Conservation (phyloP, 2,797 vertebrate species). For the Enteromius anoplus region DNA sequence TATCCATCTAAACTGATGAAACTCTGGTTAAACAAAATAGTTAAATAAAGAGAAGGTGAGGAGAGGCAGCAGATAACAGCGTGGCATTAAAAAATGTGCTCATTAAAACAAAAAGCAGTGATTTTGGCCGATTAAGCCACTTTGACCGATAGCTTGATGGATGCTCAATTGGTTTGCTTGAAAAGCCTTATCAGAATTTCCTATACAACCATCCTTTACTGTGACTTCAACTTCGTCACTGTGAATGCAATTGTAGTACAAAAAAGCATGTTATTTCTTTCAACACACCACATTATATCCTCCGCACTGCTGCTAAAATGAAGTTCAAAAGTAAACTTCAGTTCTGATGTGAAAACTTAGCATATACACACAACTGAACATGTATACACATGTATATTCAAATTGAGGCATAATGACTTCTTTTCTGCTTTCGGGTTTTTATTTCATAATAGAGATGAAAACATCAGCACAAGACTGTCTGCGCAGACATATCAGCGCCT, state of each 20-base stretch:
- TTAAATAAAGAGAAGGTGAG: background rate
- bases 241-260: background rate
- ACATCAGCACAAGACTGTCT: no score
- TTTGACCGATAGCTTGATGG: conserved; percentile 17
- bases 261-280: background rate
- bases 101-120: conserved; percentile 17
- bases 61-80: background rate
- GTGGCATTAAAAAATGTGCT: conserved; percentile 24
- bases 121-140: conserved; percentile 4
- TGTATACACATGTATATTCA: background rate
- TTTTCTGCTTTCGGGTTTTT: background rate
- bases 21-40: conserved; percentile 9
- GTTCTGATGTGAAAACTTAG: background rate
- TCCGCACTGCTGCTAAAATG: background rate
- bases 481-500: no score
- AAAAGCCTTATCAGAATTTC: conserved; percentile 14
- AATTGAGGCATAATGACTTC: background rate
- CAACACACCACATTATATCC: background rate
- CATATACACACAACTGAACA: background rate
- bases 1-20: background rate
- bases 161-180: conserved; percentile 23
- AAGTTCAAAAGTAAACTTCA: background rate
- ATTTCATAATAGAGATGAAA: background rate
- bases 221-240: background rate
- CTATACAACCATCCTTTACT: background rate